Evolutionary conservation across 2,113 vertebrate species (phyloP).

Genomic region (Willisornis vidua): DNA sequence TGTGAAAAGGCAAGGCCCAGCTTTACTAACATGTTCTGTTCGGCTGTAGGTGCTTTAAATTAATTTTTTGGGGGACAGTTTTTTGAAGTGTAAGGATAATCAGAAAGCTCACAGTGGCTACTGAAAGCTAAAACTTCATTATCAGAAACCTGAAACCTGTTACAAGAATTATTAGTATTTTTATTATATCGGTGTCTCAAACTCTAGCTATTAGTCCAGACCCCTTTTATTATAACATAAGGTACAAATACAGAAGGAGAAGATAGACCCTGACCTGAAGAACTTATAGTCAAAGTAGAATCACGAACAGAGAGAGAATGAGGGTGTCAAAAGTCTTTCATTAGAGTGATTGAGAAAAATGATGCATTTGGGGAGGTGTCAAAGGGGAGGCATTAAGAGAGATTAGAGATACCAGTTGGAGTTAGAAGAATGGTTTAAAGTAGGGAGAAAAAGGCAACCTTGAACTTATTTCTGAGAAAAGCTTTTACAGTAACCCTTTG

Average conservation of each 20-base stretch:
- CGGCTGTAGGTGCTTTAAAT: neutral
- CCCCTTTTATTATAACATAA: slow-evolving; percentile 9
- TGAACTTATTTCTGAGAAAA: slow-evolving; percentile 61
- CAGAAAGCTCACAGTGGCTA: neutral
- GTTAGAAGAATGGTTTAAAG: slow-evolving; percentile 55
- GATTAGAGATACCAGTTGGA: slow-evolving; percentile 53
- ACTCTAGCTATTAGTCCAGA: slow-evolving; percentile 6
- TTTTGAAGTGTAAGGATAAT: neutral
- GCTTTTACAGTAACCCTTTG: slow-evolving; percentile 60
- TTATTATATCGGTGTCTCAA: neutral
- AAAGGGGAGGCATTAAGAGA: slow-evolving; percentile 68
- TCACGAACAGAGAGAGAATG: slow-evolving; percentile 48
- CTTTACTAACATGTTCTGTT: neutral
- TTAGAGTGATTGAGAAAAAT: slow-evolving; percentile 66
- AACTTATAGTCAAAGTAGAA: slow-evolving; percentile 50
- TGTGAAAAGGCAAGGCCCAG: neutral
- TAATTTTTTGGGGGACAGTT: neutral
- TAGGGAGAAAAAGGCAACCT: slow-evolving; percentile 53
- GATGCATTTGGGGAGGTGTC: slow-evolving; percentile 66
- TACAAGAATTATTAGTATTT: slow-evolving; percentile 25
- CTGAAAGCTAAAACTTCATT: slow-evolving; percentile 8
- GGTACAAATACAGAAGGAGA: slow-evolving; percentile 30
- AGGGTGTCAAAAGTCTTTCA: slow-evolving; percentile 60
- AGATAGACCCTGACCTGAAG: slow-evolving; percentile 58
- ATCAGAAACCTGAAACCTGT: neutral